A percentile compares a stretch with the other conserved stretches of the same genome.
phyloP scores from a whole-genome alignment of 2,113 vertebrate genomes.

The Psittacus erithacus region DNA sequence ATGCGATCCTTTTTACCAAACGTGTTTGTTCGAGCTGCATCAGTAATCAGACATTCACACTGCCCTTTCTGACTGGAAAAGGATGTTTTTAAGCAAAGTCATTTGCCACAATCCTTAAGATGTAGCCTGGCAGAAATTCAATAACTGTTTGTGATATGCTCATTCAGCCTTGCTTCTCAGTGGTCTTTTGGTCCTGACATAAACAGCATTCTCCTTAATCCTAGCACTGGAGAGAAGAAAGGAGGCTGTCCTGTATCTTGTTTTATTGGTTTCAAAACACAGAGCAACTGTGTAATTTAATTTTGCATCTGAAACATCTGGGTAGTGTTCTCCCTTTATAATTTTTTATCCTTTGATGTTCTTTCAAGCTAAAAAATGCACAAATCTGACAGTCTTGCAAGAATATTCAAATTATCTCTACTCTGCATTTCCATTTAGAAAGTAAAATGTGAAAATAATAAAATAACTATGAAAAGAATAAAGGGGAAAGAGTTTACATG shows the following conservation, averaged over 20 bases:
- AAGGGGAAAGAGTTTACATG: neutral
- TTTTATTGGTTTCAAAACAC: slow-evolving; percentile 52
- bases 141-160: slow-evolving; percentile 73
- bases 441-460: slow-evolving; percentile 45
- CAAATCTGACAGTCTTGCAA: slow-evolving; percentile 33
- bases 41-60: slow-evolving; percentile 66
- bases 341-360: slow-evolving; percentile 56
- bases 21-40: slow-evolving; percentile 56
- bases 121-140: slow-evolving; percentile 80
- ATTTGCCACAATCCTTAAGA: slow-evolving; percentile 71
- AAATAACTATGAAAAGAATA: neutral
- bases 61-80: slow-evolving; percentile 64
- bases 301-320: slow-evolving; percentile 35
- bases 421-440: slow-evolving; percentile 39
- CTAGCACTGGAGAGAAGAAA: slow-evolving; percentile 26
- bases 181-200: slow-evolving; percentile 65
- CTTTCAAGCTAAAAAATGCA: slow-evolving; percentile 51
- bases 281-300: slow-evolving; percentile 35
- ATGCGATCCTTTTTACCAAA: slow-evolving; percentile 60
- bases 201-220: slow-evolving; percentile 65
- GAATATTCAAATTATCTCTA: slow-evolving; percentile 11
- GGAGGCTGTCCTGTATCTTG: slow-evolving; percentile 16
- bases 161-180: slow-evolving; percentile 50
- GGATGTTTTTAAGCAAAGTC: slow-evolving; percentile 70
- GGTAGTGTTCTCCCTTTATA: neutral